phyloP scores from a whole-genome alignment of 2,797 vertebrate species.

The Brotula barbata region DNA sequence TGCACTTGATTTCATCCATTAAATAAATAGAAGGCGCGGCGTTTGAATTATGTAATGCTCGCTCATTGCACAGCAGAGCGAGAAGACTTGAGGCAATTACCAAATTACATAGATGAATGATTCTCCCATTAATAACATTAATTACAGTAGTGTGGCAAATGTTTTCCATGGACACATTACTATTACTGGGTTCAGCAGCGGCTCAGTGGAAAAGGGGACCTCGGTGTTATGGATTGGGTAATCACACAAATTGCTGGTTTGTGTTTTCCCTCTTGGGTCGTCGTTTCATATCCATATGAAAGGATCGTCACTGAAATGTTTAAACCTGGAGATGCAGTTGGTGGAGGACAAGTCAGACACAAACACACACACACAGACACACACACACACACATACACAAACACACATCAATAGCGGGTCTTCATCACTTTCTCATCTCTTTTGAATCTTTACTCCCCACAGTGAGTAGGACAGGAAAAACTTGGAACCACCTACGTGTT shows the following conservation, averaged over 20 bases:
- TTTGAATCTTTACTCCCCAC: slow-evolving; percentile 1
- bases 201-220: slow-evolving; percentile 45
- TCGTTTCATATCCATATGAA: slow-evolving; percentile 25
- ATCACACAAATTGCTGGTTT: slow-evolving; percentile 28
- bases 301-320: slow-evolving; percentile 4
- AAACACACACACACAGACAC: too few relatives aligned
- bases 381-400: too few relatives aligned
- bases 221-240: slow-evolving; percentile 46
- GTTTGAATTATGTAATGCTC: slow-evolving; percentile 69
- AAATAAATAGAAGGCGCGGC: slow-evolving; percentile 32
- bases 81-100: slow-evolving; percentile 65
- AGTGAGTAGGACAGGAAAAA: neutral
- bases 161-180: slow-evolving; percentile 54
- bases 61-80: too few relatives aligned
- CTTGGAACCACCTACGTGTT: neutral
- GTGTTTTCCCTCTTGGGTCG: neutral
- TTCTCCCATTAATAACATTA: slow-evolving; percentile 67
- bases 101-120: slow-evolving; percentile 60
- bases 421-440: neutral
- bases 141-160: slow-evolving; percentile 51
- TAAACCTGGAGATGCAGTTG: neutral
- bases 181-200: slow-evolving; percentile 58
- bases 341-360: neutral
- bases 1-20: slow-evolving; percentile 51
- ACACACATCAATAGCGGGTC: neutral